Evolutionary conservation across 2,888 invertebrate species (phyloP).

Genomic region (Orchesellides sinensis): DNA sequence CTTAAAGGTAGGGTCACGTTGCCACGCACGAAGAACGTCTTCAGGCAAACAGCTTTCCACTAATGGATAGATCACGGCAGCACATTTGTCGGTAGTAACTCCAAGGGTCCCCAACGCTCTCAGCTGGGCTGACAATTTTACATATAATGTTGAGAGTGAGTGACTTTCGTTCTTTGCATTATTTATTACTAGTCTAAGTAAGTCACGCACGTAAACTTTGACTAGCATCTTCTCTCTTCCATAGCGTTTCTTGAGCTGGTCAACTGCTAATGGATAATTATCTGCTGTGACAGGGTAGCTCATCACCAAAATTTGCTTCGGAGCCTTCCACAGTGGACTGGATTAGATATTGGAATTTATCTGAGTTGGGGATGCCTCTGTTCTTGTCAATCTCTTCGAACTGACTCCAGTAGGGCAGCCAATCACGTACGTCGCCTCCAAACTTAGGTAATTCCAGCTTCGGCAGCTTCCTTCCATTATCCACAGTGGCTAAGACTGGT

Average conservation of each 20-base stretch:
- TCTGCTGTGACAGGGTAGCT: conserved; percentile 65
- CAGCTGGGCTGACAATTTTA: conserved; percentile 49
- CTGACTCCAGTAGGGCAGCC: conserved; percentile 75
- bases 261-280: conserved; percentile 73
- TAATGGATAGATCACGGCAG: conserved; percentile 58
- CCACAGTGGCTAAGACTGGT: not conserved
- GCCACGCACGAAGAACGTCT: conserved; percentile 57
- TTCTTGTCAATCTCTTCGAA: conserved; percentile 74
- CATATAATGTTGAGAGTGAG: conserved; percentile 31
- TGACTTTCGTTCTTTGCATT: not conserved
- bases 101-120: conserved; percentile 59
- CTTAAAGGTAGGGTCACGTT: conserved; percentile 35
- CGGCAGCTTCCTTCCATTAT: conserved; percentile 41
- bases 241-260: conserved; percentile 44
- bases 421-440: conserved; percentile 70
- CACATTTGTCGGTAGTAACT: conserved; percentile 50
- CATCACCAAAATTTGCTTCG: conserved; percentile 70
- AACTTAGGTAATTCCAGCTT: conserved; percentile 73
- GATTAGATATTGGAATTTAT: conserved; percentile 73
- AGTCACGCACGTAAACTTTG: conserved; percentile 74
- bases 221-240: conserved; percentile 73
- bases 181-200: conserved; percentile 74
- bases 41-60: conserved; percentile 66
- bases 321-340: conserved; percentile 63
- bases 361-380: conserved; percentile 25